A percentile compares a stretch with the other conserved stretches of the same genome.
phyloP scores from a whole-genome alignment of 2,888 invertebrate species.

The Pasiphila rectangulata region DNA sequence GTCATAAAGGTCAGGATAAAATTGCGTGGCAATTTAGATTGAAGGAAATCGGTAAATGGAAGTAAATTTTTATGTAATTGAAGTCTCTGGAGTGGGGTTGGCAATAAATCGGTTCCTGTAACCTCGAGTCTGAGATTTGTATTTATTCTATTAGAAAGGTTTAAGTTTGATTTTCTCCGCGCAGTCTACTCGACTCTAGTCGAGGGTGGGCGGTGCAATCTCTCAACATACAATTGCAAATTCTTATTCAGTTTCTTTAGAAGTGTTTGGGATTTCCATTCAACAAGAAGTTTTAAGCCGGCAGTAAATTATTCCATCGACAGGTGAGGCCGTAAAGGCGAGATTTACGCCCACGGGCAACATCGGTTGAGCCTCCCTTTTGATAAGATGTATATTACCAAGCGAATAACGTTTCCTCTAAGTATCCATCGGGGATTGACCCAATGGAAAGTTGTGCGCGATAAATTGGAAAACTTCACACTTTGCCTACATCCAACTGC shows the following conservation, averaged over 20 bases:
- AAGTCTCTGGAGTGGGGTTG: slow-evolving; percentile 27
- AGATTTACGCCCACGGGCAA: slow-evolving; percentile 75
- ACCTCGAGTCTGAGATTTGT: slow-evolving; percentile 46
- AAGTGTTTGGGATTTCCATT: slow-evolving; percentile 78
- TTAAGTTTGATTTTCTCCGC: slow-evolving; percentile 57
- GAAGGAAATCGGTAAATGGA: slow-evolving; percentile 18
- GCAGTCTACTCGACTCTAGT: slow-evolving; percentile 58
- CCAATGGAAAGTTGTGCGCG: slow-evolving; percentile 52
- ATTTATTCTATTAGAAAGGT: slow-evolving; percentile 62
- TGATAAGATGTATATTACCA: slow-evolving; percentile 78
- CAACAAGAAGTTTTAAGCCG: slow-evolving; percentile 74
- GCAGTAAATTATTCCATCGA: slow-evolving; percentile 80
- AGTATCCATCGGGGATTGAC: slow-evolving; percentile 68
- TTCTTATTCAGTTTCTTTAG: slow-evolving; percentile 78
- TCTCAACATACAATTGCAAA: slow-evolving; percentile 54
- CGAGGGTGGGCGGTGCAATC: slow-evolving; percentile 39
- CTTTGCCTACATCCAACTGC: slow-evolving; percentile 47
- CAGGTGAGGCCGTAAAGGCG: slow-evolving; percentile 79
- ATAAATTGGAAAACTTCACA: slow-evolving; percentile 63
- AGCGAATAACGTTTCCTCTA: slow-evolving; percentile 64
- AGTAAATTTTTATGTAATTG: slow-evolving; percentile 30
- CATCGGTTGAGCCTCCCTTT: slow-evolving; percentile 63
- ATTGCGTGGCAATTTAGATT: slow-evolving; percentile 18
- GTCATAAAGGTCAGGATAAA: slow-evolving; percentile 6
- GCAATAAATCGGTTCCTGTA: slow-evolving; percentile 33